Conservation (phyloP, 2,113 vertebrate genomes). For the rat (Rattus norvegicus) region DNA sequence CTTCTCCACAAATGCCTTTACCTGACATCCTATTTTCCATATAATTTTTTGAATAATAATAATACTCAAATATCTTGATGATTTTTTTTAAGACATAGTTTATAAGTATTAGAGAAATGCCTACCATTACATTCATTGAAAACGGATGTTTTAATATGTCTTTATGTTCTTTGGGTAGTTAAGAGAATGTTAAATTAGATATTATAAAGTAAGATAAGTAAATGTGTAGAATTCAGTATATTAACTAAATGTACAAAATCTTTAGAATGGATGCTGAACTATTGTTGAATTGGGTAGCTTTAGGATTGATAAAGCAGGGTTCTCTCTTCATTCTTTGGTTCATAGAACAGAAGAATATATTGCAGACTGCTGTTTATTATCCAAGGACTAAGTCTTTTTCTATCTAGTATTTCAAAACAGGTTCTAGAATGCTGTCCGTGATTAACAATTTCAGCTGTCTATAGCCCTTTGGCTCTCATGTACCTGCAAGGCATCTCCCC, state of each 20-base stretch:
- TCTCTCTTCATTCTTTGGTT: neutral
- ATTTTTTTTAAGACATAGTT: neutral
- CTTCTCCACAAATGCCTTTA: neutral
- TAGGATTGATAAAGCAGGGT: neutral
- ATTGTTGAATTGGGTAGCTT: neutral
- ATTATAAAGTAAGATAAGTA: neutral
- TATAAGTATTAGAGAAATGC: neutral
- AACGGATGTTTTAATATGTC: neutral
- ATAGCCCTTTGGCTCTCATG: neutral
- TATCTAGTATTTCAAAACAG: neutral
- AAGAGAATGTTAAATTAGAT: neutral
- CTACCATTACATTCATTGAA: neutral
- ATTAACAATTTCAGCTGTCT: neutral
- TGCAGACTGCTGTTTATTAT: neutral
- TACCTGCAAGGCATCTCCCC: neutral
- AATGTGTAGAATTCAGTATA: neutral
- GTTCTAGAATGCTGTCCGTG: neutral
- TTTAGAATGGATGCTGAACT: neutral
- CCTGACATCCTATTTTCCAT: neutral
- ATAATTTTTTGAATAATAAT: neutral
- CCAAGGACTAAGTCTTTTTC: neutral
- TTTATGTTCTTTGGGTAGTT: constrained; percentile 8
- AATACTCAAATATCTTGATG: neutral
- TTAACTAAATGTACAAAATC: neutral
- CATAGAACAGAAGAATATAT: neutral